Conservation (phyloP, 2,113 vertebrate genomes). For the Leptodactylus fuscus region DNA sequence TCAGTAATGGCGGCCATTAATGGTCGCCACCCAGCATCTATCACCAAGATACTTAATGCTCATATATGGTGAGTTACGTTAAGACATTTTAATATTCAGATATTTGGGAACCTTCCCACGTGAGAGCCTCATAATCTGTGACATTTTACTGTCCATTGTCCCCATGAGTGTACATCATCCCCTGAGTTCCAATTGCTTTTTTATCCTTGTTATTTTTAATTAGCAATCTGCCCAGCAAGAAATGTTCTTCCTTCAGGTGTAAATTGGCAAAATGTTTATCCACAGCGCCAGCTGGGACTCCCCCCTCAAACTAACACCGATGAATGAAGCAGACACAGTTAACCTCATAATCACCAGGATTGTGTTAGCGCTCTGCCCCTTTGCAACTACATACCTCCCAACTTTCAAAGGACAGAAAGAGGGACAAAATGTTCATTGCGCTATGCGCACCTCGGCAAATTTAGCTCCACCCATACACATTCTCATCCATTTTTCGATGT, state of each 20-base stretch:
- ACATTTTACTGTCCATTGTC: neutral
- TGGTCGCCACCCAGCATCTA: too few relatives aligned
- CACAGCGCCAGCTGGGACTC: neutral
- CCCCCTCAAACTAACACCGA: neutral
- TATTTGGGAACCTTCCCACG: neutral
- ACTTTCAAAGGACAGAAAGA: too few relatives aligned
- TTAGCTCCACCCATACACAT: too few relatives aligned
- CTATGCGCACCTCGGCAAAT: too few relatives aligned
- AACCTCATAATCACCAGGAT: neutral
- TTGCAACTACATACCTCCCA: neutral
- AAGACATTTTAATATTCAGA: neutral
- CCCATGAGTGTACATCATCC: neutral
- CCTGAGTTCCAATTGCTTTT: neutral
- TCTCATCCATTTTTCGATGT: too few relatives aligned
- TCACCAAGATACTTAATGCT: too few relatives aligned
- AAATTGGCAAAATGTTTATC: slow-evolving; percentile 42
- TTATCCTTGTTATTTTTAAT: slow-evolving; percentile 35
- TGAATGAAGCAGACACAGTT: neutral
- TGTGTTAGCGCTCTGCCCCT: neutral
- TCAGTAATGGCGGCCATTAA: too few relatives aligned
- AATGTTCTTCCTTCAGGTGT: neutral
- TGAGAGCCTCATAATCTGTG: neutral
- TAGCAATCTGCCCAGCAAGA: neutral
- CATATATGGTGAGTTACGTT: too few relatives aligned
- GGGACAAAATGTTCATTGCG: too few relatives aligned